Base-by-base conservation (phyloP, 2,797 vertebrate genomes). In the Microctenopoma lineatum region DNA sequence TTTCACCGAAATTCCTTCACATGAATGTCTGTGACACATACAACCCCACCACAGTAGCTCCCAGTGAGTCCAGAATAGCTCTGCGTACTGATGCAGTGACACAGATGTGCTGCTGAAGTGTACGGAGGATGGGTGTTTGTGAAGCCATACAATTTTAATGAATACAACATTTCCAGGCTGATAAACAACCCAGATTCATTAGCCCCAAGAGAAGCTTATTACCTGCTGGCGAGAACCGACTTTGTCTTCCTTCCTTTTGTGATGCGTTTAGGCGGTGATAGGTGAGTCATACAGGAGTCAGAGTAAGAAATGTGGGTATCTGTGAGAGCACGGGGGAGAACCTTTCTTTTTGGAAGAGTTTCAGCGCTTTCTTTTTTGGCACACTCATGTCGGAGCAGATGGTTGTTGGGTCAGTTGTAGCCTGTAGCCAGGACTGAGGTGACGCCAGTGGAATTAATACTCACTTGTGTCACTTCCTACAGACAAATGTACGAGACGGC, bases 81-180 rank as follows among this genome's bases (percentile, higher is more conserved):
- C 54, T 27, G 48, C 8, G 21, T 48, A 14, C 63, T 45, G 68
- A 75, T 52, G 76, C 76, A 27, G 21, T 59, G 21, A 74, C 79
- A 87, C 84, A 81, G 75, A 87, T 81, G 81, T 85, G 79, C 58
- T 52, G 26, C 61, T 38, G 60, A 78, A 65, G 73, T 77, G 34
- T 61, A 66, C 13, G 26, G 36, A 63, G 70, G 57, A 56, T 11
- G 8, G 59, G 66, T 64, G 81, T 70, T 71, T 74, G 83, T 69
- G 73, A 79, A 76, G 52, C 69, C 45, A 77, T 90, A 67, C 63
- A 89, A 84, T 89, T 89, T 89, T 89, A 90, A 90, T 87, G 88
- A 89, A 84, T 60, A 67, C 66, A 73, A 80, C 77, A 80, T 86
- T 90, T 86, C 73, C 76, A 63, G 32, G 42, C 58, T 80, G 80